phyloP scores from a whole-genome alignment of 2,113 vertebrate genomes.

The Thoracochromis brauschi region DNA sequence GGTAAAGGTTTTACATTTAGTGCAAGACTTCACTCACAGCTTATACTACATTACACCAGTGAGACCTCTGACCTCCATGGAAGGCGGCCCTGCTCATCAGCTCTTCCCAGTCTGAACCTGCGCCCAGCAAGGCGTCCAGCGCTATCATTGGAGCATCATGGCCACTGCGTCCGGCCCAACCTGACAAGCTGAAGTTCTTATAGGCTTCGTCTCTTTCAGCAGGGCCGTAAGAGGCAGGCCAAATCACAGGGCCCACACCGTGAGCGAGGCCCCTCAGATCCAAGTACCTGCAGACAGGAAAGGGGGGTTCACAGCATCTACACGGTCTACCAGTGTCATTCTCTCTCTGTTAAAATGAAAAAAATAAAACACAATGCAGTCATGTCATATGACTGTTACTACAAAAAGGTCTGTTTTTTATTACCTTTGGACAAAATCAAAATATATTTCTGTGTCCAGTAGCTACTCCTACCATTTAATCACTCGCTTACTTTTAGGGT shows the following conservation, averaged over 20 bases:
- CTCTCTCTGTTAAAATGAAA: not conserved
- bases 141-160: conserved; percentile 85
- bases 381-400: not conserved
- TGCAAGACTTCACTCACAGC: not conserved
- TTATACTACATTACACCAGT: not conserved
- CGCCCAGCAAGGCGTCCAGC: conserved; percentile 72
- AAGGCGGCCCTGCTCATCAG: conserved; percentile 72
- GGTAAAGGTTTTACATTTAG: not conserved
- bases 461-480: not conserved
- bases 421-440: not conserved
- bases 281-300: conserved; percentile 68
- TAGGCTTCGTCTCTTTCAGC: conserved; percentile 73
- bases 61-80: conserved; percentile 72
- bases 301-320: not conserved
- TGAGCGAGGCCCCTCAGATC: conserved; percentile 65
- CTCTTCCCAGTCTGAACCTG: conserved; percentile 69
- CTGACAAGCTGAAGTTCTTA: conserved; percentile 70
- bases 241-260: conserved; percentile 52
- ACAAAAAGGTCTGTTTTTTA: not conserved
- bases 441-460: not conserved
- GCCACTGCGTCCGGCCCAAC: conserved; percentile 77
- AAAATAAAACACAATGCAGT: not conserved
- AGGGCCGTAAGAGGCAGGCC: conserved; percentile 60
- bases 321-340: not conserved
- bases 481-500: not conserved